These are phyloP conservation scores for Hydroisotoma schaefferi DNA, from an alignment of 2,888 invertebrate genomes.

Conservation along the genomic window DNA sequence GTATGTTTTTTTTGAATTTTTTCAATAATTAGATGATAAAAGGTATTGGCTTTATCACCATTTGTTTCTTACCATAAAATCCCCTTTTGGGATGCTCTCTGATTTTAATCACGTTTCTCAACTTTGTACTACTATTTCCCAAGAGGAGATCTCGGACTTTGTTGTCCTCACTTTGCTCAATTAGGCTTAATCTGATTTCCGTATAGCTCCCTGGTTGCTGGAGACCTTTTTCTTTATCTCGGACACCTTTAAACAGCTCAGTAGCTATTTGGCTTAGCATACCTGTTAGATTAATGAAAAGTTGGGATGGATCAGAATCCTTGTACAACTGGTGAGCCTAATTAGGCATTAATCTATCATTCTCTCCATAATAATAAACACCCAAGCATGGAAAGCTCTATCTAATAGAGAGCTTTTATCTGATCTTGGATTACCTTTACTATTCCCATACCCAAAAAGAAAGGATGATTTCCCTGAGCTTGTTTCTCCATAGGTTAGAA, in stretches of 20 bases:
- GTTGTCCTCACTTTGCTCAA: constrained; percentile 60
- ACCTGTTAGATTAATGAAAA: constrained; percentile 51
- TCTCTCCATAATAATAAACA: too few species aligned
- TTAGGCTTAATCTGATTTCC: constrained; percentile 57
- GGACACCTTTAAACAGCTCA: constrained; percentile 56
- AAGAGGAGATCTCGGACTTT: constrained; percentile 57
- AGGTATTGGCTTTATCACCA: too few species aligned
- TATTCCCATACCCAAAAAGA: constrained; percentile 58
- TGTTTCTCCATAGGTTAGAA: constrained; percentile 61
- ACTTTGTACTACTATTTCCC: constrained; percentile 48
- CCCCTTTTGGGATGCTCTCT: constrained; percentile 59
- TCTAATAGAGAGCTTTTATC: constrained; percentile 3
- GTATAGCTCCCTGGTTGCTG: constrained; percentile 21
- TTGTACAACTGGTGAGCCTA: too few species aligned
- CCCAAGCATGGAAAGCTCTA: constrained; percentile 2
- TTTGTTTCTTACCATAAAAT: constrained; percentile 55
- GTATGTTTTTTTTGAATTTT: too few species aligned
- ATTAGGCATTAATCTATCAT: too few species aligned
- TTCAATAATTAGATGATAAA: too few species aligned
- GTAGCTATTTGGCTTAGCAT: constrained; percentile 59
- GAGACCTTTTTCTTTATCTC: constrained; percentile 51
- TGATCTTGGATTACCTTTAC: constrained; percentile 55
- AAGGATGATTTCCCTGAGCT: constrained; percentile 61
- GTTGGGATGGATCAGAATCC: too few species aligned
- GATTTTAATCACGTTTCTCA: constrained; percentile 55